These are phyloP conservation scores for Chalcis sispes DNA, from an alignment of 2,888 invertebrate genomes.

Conservation along the genomic window DNA sequence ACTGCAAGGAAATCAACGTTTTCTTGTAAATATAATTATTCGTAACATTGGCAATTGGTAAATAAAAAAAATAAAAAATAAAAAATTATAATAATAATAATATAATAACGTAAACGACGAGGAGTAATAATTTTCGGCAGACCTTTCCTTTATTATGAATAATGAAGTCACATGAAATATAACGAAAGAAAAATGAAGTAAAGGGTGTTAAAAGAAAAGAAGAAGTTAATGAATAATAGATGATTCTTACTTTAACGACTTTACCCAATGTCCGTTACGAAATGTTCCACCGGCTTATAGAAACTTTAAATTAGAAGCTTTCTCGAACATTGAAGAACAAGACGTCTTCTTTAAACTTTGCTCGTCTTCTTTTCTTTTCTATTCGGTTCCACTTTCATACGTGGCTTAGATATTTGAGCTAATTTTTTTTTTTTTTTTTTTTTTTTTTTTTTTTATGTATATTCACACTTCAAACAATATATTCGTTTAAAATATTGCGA, in stretches of 20 bases:
- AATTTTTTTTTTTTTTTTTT: too few relatives aligned
- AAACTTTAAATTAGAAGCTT: constrained; percentile 37
- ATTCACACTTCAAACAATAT: not conserved
- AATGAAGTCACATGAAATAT: too few relatives aligned
- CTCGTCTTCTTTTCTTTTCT: not conserved
- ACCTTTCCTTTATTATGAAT: too few relatives aligned
- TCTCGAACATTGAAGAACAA: constrained; percentile 28
- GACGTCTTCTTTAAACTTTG: not conserved
- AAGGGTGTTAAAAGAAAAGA: not conserved
- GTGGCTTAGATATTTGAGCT: not conserved
- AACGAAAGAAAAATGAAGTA: too few relatives aligned
- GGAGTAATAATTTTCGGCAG: too few relatives aligned
- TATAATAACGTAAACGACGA: too few relatives aligned
- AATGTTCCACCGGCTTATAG: constrained; percentile 8
- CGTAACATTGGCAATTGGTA: too few relatives aligned
- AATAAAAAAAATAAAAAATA: too few relatives aligned
- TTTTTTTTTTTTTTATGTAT: too few relatives aligned
- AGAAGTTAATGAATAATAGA: not conserved
- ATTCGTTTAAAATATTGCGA: constrained; percentile 11
- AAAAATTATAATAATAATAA: too few relatives aligned
- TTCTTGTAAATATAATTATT: too few relatives aligned
- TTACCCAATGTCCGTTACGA: constrained; percentile 40
- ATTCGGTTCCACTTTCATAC: not conserved
- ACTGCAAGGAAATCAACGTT: too few relatives aligned
- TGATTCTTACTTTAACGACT: constrained; percentile 22